Percentiles rank a stretch among this genome's conserved stretches.
Evolutionary conservation across 1,140 invertebrate genomes (phyloP).

Genomic region (Drosophila repleta): DNA sequence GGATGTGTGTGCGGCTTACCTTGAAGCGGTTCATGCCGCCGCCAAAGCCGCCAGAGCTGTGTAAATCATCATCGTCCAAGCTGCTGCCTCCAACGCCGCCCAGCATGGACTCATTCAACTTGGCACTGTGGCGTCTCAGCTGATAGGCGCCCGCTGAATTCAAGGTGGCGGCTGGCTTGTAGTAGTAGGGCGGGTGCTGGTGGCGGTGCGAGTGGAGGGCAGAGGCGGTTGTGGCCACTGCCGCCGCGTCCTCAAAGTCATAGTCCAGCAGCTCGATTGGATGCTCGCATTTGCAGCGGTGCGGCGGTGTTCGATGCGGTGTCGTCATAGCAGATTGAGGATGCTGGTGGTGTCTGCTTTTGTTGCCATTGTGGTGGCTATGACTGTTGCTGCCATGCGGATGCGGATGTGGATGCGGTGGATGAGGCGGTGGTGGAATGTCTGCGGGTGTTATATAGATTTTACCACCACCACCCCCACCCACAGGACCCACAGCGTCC

Average conservation of each 20-base stretch:
- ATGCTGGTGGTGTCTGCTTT: slow-evolving; percentile 35
- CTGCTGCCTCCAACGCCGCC: slow-evolving; percentile 62
- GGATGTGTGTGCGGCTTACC: slow-evolving; percentile 52
- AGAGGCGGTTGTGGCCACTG: slow-evolving; percentile 42
- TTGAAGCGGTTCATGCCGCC: slow-evolving; percentile 66
- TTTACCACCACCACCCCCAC: slow-evolving; percentile 53
- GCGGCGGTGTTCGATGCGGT: slow-evolving; percentile 60
- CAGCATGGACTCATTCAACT: slow-evolving; percentile 72
- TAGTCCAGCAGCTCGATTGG: slow-evolving; percentile 74
- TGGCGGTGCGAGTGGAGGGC: slow-evolving; percentile 50
- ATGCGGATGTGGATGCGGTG: slow-evolving; percentile 62
- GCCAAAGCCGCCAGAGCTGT: slow-evolving; percentile 65
- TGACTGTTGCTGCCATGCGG: slow-evolving; percentile 42
- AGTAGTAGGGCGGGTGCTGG: slow-evolving; percentile 75
- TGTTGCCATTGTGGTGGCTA: slow-evolving; percentile 46
- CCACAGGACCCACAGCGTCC: slow-evolving; percentile 8
- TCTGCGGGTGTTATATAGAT: slow-evolving; percentile 81
- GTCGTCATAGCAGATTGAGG: slow-evolving; percentile 44
- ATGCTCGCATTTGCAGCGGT: slow-evolving; percentile 79
- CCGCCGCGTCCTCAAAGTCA: slow-evolving; percentile 56
- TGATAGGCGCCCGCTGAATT: slow-evolving; percentile 36
- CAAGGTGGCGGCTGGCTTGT: slow-evolving; percentile 47
- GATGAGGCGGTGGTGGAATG: slow-evolving; percentile 75
- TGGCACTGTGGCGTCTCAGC: slow-evolving; percentile 58
- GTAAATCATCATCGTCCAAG: slow-evolving; percentile 66